Evolutionary conservation across 1,140 invertebrate species (phyloP).

Genomic region (Eubasilissa regina): DNA sequence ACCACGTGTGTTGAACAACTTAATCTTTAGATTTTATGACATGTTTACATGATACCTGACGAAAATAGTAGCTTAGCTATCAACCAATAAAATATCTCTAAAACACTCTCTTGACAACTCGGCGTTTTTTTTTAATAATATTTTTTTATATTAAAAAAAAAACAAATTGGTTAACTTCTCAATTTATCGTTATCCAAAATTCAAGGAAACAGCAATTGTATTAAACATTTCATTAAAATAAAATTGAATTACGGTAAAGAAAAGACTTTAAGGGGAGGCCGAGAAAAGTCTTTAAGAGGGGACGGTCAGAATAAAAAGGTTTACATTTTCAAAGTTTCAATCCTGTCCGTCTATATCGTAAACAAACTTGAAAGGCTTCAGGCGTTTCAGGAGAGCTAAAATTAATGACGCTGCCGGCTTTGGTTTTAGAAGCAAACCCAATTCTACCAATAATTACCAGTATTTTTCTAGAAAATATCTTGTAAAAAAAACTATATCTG

Average conservation of each 20-base stretch:
- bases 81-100: too few species aligned
- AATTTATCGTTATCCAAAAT: too few species aligned
- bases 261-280: too few species aligned
- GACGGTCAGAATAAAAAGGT: conserved; percentile 30
- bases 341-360: neutral
- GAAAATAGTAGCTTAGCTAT: too few species aligned
- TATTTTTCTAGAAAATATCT: neutral
- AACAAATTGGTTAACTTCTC: too few species aligned
- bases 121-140: too few species aligned
- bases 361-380: neutral
- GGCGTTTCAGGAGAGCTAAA: conserved; percentile 33
- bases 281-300: neutral
- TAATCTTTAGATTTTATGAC: too few species aligned
- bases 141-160: too few species aligned
- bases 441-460: neutral
- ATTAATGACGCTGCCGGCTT: conserved; percentile 3
- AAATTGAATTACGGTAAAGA: conserved; percentile 47
- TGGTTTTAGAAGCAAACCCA: neutral
- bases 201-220: too few species aligned
- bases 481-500: neutral
- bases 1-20: too few species aligned
- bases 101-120: too few species aligned
- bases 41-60: too few species aligned
- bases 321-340: conserved; percentile 26
- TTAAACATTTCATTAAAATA: conserved; percentile 37